Evolutionary conservation across 2,888 invertebrate species (phyloP), one percentile per base, ranked within the genome.

Genomic region (Geophilus truncorum): DNA sequence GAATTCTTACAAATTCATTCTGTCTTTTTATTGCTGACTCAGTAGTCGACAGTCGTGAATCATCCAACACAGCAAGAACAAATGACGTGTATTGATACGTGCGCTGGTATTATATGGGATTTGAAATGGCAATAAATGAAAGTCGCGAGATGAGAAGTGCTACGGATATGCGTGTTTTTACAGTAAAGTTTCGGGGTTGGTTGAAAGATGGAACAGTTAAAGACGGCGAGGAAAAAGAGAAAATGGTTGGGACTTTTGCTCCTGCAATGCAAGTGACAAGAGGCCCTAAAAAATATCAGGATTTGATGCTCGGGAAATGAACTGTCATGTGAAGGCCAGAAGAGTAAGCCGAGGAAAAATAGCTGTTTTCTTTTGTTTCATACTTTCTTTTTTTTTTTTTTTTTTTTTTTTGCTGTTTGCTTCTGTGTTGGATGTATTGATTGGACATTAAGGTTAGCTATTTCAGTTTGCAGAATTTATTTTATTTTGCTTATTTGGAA

Each of bases 1-100:
- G 62, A 62, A 62, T 62, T 62, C 62, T 62, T 62, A 62, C 62
- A 62, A 62, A 62, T 62, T 62, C 62, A 62, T 62, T 62, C 62
- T 62, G 62, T 62, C 62, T 28, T 62, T 62, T 62, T 62, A 62
- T 62, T 62, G 62, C 62, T 62, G 62, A 62, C 62, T 62, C 62
- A 62, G 62, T 25, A 21, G 62, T 62, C 62, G 62, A 15, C 62
- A 62, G 62, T 62, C 62, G 62, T 62, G 62, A 62, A 62, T 62
- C 62, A 62, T 62, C 62, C 62, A 15, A 62, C 62, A 25, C 62
- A 62, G 25, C 25, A 12, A 62, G 62, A 62, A 62, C 62, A 62
- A 62, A 62, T 62, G 62, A 62, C 62, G 15, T 62, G 62, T 62
- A 62, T 62, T 62, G 62, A 62, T 62, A 62, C 62, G 62, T 62